Percentiles rank a stretch among this genome's conserved stretches.
These are phyloP conservation scores for Hemithea aestivaria DNA, from an alignment of 2,888 invertebrate genomes.

Conservation along the genomic window DNA sequence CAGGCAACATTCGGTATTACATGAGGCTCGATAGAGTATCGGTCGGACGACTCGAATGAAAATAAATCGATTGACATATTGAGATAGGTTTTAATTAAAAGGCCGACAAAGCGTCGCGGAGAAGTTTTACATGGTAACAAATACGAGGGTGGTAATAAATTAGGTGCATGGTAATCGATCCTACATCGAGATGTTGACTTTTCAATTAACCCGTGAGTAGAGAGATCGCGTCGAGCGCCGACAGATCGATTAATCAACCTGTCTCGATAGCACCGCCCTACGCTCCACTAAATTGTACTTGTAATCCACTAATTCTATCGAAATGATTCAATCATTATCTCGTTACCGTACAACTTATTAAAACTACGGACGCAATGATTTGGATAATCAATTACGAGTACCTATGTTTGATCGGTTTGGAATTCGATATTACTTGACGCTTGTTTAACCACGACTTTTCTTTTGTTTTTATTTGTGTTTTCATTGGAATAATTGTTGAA, in stretches of 20 bases:
- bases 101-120: slow-evolving; percentile 9
- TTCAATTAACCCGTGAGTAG: slow-evolving; percentile 71
- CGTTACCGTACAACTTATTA: slow-evolving; percentile 3
- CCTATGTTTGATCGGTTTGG: too few species aligned
- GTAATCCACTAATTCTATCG: slow-evolving; percentile 31
- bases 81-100: slow-evolving; percentile 16
- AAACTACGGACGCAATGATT: too few species aligned
- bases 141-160: slow-evolving; percentile 47
- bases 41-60: slow-evolving; percentile 7
- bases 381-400: too few species aligned
- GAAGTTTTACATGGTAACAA: slow-evolving; percentile 21
- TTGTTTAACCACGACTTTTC: too few species aligned
- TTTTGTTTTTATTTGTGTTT: too few species aligned
- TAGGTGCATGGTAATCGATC: slow-evolving; percentile 57
- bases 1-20: slow-evolving; percentile 16
- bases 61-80: slow-evolving; percentile 15
- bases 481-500: background rate
- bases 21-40: slow-evolving; percentile 18
- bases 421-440: too few species aligned
- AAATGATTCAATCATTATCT: slow-evolving; percentile 29
- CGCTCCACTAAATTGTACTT: slow-evolving; percentile 40
- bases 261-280: slow-evolving; percentile 34
- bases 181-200: slow-evolving; percentile 71
- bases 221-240: slow-evolving; percentile 43
- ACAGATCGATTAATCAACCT: slow-evolving; percentile 58